These are phyloP conservation scores for Lagenorhynchus albirostris DNA, from an alignment of 2,113 vertebrate genomes.

Conservation along the genomic window DNA sequence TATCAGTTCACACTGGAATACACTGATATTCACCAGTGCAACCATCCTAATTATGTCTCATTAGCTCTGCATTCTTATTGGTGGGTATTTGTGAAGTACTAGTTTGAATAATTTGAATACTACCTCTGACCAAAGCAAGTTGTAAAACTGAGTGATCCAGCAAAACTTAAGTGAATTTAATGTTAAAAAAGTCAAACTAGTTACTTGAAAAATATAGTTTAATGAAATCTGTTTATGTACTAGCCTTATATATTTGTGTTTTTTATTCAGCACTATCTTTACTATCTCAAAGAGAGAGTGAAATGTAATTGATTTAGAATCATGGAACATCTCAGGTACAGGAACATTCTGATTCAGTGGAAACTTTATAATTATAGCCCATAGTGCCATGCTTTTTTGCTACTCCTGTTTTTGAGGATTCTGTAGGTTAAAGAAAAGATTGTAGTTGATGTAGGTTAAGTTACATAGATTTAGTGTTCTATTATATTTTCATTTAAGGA, in stretches of 20 bases:
- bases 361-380: background rate
- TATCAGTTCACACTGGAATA: background rate
- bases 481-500: background rate
- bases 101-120: background rate
- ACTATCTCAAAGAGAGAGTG: background rate
- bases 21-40: background rate
- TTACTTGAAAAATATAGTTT: background rate
- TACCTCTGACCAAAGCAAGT: background rate
- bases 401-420: background rate
- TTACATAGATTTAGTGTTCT: background rate
- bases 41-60: background rate
- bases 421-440: background rate
- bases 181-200: background rate
- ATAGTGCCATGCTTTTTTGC: background rate
- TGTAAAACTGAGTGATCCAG: background rate
- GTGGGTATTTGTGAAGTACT: background rate
- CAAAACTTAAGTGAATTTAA: background rate
- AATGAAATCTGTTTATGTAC: background rate
- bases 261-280: background rate
- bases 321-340: background rate
- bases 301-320: background rate
- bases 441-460: background rate
- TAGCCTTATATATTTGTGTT: background rate
- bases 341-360: background rate
- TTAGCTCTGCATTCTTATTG: background rate